These are phyloP conservation scores for Cloeon dipterum DNA, from an alignment of 2,888 invertebrate species.

Conservation along the genomic window DNA sequence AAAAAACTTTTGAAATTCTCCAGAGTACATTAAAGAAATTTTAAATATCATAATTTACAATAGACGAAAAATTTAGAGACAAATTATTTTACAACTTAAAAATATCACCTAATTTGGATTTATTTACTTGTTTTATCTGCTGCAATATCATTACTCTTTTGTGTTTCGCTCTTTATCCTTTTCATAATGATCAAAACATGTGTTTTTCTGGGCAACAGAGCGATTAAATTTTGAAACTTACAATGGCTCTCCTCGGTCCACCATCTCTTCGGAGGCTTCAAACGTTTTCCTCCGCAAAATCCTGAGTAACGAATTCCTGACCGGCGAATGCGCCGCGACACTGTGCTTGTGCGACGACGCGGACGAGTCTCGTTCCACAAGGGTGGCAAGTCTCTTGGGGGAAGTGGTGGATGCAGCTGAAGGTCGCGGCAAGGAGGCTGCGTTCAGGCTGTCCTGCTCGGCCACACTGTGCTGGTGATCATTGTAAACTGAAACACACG, in stretches of 20 bases:
- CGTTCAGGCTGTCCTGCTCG: slow-evolving; percentile 1
- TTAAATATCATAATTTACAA: too few relatives aligned
- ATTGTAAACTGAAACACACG: not conserved
- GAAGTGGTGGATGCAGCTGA: not conserved
- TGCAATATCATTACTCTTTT: too few relatives aligned
- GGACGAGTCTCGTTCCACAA: not conserved
- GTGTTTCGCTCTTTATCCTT: too few relatives aligned
- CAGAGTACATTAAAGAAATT: too few relatives aligned
- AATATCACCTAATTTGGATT: too few relatives aligned
- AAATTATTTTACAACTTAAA: too few relatives aligned
- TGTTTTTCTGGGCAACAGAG: too few relatives aligned
- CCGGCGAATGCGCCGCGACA: not conserved
- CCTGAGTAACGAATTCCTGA: not conserved
- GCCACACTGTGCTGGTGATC: not conserved
- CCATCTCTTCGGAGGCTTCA: not conserved
- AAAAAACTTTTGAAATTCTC: too few relatives aligned
- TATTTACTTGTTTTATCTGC: too few relatives aligned
- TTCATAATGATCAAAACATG: too few relatives aligned
- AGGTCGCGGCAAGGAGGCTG: not conserved
- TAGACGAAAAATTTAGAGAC: too few relatives aligned
- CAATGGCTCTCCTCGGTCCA: not conserved
- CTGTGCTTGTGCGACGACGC: not conserved
- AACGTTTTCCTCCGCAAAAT: not conserved
- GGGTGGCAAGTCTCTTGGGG: not conserved
- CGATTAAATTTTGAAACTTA: too few relatives aligned